Conservation (phyloP, 2,888 invertebrate species). For the Caenorhabditis parvicauda region DNA sequence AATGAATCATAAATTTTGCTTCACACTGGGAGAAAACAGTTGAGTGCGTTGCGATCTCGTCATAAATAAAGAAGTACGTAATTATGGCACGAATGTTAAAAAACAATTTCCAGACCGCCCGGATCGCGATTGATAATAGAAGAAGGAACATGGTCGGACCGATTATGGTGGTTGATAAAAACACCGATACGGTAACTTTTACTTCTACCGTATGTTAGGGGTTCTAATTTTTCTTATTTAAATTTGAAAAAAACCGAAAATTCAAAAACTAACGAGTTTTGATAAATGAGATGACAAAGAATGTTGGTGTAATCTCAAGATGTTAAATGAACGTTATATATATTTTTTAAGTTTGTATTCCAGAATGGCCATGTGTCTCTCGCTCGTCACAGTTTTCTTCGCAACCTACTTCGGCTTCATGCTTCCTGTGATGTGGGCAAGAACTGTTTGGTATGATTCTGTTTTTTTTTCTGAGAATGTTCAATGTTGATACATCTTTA, state of each 20-base stretch:
- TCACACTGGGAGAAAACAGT: no score
- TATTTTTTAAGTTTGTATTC: no score
- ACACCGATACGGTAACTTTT: conserved; percentile 12
- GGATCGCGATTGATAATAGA: conserved; percentile 27
- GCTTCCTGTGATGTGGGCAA: conserved; percentile 54
- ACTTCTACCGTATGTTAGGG: no score
- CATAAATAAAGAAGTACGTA: not conserved
- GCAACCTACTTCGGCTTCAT: conserved; percentile 60
- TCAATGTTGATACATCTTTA: not conserved
- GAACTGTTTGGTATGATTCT: conserved; percentile 43
- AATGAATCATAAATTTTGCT: no score
- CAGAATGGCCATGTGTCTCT: conserved; percentile 51
- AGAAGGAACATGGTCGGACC: conserved; percentile 15
- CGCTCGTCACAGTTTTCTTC: conserved; percentile 56
- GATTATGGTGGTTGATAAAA: conserved; percentile 30
- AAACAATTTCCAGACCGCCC: conserved; percentile 16
- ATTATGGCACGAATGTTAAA: not conserved
- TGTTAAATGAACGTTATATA: no score
- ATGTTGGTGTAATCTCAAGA: not conserved
- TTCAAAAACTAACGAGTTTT: no score
- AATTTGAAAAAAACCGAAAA: no score
- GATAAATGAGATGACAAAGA: not conserved
- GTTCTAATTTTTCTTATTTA: no score
- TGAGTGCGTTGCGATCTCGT: no score
- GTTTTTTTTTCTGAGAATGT: conserved; percentile 11